Evolutionary conservation across 2,888 invertebrate species (phyloP).

Genomic region (Subacronicta megacephala): DNA sequence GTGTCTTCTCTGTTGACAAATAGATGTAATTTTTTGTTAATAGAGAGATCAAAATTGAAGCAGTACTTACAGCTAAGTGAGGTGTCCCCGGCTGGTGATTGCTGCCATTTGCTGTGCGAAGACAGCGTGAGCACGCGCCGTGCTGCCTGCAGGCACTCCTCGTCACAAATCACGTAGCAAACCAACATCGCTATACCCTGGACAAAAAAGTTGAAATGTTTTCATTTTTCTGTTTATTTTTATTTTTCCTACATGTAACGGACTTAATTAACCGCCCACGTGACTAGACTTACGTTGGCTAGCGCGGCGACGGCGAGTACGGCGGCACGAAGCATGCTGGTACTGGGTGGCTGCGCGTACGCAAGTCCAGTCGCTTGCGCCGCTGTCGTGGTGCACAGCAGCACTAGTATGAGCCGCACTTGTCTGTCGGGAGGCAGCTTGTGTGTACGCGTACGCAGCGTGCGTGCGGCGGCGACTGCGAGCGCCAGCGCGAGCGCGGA

Average conservation of each 20-base stretch:
- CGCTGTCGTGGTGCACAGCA: conserved; percentile 74
- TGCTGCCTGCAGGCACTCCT: conserved; percentile 86
- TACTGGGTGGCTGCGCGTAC: conserved; percentile 79
- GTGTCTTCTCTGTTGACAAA: too few species aligned
- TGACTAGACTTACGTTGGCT: conserved; percentile 68
- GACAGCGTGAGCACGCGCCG: conserved; percentile 74
- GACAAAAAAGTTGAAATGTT: not conserved
- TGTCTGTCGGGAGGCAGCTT: conserved; percentile 90
- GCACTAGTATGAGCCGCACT: conserved; percentile 76
- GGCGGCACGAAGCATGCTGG: conserved; percentile 68
- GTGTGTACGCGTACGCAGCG: conserved; percentile 84
- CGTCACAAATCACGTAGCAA: conserved; percentile 91
- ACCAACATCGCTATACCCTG: conserved; percentile 90
- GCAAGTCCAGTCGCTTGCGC: conserved; percentile 81
- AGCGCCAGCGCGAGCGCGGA: conserved; percentile 92
- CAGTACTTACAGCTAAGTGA: conserved; percentile 90
- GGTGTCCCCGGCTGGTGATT: conserved; percentile 88
- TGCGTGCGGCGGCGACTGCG: conserved; percentile 89
- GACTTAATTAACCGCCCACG: too few species aligned
- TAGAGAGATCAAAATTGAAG: too few species aligned
- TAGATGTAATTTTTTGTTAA: too few species aligned
- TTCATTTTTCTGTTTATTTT: too few species aligned
- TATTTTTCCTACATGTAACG: too few species aligned
- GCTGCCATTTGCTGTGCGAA: conserved; percentile 81
- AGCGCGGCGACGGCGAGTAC: conserved; percentile 77